phyloP scores from a whole-genome alignment of 2,113 vertebrate species.

The Oostethus manadensis region DNA sequence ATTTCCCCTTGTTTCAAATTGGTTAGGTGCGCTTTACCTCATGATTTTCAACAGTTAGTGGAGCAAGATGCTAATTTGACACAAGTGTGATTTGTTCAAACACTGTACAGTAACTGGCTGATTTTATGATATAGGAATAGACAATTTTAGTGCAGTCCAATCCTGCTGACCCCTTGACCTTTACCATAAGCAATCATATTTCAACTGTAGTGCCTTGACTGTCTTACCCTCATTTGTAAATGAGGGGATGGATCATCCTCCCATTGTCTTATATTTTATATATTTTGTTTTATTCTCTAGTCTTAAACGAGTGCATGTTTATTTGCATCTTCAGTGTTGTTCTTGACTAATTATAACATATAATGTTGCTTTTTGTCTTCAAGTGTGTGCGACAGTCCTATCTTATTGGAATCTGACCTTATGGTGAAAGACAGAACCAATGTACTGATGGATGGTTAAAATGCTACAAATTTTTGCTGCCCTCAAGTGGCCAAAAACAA shows the following conservation, averaged over 20 bases:
- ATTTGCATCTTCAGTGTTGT: constrained; percentile 38
- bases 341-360: constrained; percentile 57
- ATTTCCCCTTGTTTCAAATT: constrained; percentile 4
- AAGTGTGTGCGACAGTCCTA: constrained; percentile 18
- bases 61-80: too few species aligned
- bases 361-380: constrained; percentile 18
- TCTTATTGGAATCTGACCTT: neutral
- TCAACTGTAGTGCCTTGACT: constrained; percentile 63
- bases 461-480: too few species aligned
- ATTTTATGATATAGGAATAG: too few species aligned
- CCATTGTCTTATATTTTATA: constrained; percentile 32
- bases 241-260: constrained; percentile 1
- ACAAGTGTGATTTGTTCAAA: constrained; percentile 19
- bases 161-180: constrained; percentile 50
- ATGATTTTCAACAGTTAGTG: neutral
- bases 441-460: too few species aligned
- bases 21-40: constrained; percentile 13
- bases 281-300: constrained; percentile 24
- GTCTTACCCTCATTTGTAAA: constrained; percentile 14
- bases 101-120: constrained; percentile 40
- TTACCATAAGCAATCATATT: constrained; percentile 59
- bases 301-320: constrained; percentile 52
- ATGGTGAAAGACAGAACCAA: too few species aligned
- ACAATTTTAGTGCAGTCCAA: constrained; percentile 31
- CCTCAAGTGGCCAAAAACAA: too few species aligned